These are phyloP conservation scores for Perodicticus potto DNA, from an alignment of 2,797 vertebrate genomes.

Conservation along the genomic window DNA sequence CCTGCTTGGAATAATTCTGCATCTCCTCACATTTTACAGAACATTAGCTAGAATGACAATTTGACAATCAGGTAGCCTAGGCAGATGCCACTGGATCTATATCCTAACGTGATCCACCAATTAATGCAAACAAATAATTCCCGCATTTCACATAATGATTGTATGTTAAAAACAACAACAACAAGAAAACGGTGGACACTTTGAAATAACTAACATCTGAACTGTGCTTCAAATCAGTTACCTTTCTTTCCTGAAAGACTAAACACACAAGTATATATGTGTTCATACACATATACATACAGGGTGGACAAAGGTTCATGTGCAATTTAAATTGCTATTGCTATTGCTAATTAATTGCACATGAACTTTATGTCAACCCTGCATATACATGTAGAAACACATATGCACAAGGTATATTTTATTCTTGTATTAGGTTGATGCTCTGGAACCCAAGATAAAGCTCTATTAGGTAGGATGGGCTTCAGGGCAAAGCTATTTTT, in stretches of 20 bases:
- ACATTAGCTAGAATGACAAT: not conserved
- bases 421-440: not conserved
- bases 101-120: conserved; percentile 33
- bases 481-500: not conserved
- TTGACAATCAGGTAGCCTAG: not conserved
- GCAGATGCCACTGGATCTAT: not conserved
- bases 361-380: too few species aligned
- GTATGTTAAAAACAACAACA: not conserved
- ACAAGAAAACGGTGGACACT: not conserved
- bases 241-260: not conserved
- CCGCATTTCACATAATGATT: not conserved
- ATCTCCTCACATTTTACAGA: conserved; percentile 46
- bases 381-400: not conserved
- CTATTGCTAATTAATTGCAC: too few species aligned
- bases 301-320: too few species aligned
- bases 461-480: not conserved
- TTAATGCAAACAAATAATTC: conserved; percentile 4
- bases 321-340: too few species aligned
- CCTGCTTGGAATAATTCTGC: conserved; percentile 33
- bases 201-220: not conserved
- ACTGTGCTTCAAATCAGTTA: not conserved
- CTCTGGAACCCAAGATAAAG: not conserved
- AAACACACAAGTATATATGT: not conserved
- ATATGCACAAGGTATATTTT: not conserved
- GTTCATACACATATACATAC: not conserved